Conservation (phyloP, 2,113 vertebrate species). For the Sinocyclocheilus anophthalmus region DNA sequence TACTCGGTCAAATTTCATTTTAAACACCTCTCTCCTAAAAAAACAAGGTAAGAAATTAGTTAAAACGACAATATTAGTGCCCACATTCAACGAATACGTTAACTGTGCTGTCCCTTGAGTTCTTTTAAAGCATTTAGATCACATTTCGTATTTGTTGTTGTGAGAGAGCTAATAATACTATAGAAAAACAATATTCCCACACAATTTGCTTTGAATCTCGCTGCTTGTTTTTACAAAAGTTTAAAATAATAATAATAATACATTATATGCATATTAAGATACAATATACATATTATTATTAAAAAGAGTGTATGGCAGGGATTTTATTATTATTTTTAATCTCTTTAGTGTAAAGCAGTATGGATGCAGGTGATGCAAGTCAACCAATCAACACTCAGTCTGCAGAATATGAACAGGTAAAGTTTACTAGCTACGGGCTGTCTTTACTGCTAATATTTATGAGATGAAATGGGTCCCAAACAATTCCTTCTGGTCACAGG, state of each 20-base stretch:
- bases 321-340: neutral
- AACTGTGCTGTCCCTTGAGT: neutral
- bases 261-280: neutral
- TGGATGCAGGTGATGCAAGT: constrained; percentile 12
- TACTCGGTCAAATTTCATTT: neutral
- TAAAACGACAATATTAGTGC: neutral
- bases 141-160: neutral
- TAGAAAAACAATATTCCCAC: neutral
- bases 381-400: neutral
- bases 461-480: neutral
- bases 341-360: neutral
- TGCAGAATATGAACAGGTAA: constrained; percentile 28
- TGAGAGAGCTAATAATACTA: neutral
- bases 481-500: neutral
- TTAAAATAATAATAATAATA: no score
- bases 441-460: no score
- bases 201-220: neutral
- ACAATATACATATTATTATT: neutral
- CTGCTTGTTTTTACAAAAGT: no score
- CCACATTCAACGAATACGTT: neutral
- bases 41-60: neutral
- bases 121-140: neutral
- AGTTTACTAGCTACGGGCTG: no score
- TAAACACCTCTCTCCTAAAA: neutral
- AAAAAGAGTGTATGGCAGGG: neutral